Base-by-base conservation (phyloP, 2,797 vertebrate species). In the Sebastolobus alascanus region DNA sequence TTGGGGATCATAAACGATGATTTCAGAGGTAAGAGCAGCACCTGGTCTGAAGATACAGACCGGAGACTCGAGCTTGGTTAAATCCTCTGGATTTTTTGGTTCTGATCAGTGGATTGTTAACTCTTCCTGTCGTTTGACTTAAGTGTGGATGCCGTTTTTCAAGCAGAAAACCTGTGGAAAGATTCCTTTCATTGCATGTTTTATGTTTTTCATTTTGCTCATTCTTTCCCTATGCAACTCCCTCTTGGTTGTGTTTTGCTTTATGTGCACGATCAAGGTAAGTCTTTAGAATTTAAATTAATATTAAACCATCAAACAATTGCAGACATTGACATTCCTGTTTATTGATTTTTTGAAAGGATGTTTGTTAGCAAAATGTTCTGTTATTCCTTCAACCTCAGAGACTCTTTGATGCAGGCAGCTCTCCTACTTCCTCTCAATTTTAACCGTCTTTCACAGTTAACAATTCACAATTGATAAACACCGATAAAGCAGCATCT, bases 1-100 rank as follows among this genome's bases (percentile, higher is more conserved):
- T 95, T 96, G 56, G 95, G 96, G 91, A 95, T 97, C 91, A 94
- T 97, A 84, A 93, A 96, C 81, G 94, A 96, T 89, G 94, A 91
- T 1, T 97, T 97, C 77, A 95, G 95, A 98, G 97, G 97, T 98
- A 97, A 98, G 97, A 91, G 61, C 77, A 50, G 64, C 66, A 63
- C 20, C 13, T 37, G n/a, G 71, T 84, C 64, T 71, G 50, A 78
- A 77, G 58, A 79, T 55, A 31, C 22, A 68, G 31, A 70, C 35
- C 25, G 63, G 27, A 79, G 56, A 29, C 43, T 60, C 27, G 1
- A 50, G 80, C 82, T 66, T 2, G 11, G 54, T 72, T 71, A 70
- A 80, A 85, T 61, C 64, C 35, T 73, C 14, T 80, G 52, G 61
- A 67, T 86, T 68, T 14, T 35, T 50, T 64, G 65, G 60, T 6